Evolutionary conservation across 2,797 vertebrate genomes (phyloP), one percentile per base, ranked within the genome.

Genomic region (Thunnus albacares): DNA sequence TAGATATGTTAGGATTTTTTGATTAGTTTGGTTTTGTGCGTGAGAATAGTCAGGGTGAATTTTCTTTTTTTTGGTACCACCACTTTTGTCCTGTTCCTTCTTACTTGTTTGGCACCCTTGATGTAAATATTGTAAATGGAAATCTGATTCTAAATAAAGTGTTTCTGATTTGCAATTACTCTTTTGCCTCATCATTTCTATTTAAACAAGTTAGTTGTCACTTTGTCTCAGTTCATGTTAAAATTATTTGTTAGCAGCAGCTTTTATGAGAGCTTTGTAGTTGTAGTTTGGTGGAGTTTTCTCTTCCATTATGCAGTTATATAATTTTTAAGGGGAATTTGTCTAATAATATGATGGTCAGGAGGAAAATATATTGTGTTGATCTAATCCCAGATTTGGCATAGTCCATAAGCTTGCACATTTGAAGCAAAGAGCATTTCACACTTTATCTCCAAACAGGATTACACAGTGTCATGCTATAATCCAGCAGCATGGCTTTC

Each of bases 311-410:
- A 35, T 70, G 30, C 10, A 33, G 43, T 53, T 18, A 22, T 11
- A 33, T 57, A 17, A 62, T 55, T 38, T 49, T 53, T 26, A 41
- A 14, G 55, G 75, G 53, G 60, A 72, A 63, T 77, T 84, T 76
- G n/a, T 75, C 43, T 79, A 85, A 86, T 77, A 65, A 87, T 75
- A 65, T 85, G 51, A 43, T 76, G 82, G 73, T 78, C 82, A 73
- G 58, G 75, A 83, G 52, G 45, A 81, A 83, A 75, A 90, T 62
- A 47, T 45, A 87, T 91, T 90, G 79, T 84, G 75, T 62, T 86
- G 79, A 93, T 93, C 85, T 93, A 93, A 95, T 94, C 90, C 91
- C 86, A 93, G 90, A 93, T 94, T 93, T 94, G 79, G 76, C 58
- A 47, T 69, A 51, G 84, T 89, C 74, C 74, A 72, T 90, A 88